Base-by-base conservation (phyloP, 37 sponge, comb jelly and placozoan genomes). In the Petrosia ficiformis region DNA sequence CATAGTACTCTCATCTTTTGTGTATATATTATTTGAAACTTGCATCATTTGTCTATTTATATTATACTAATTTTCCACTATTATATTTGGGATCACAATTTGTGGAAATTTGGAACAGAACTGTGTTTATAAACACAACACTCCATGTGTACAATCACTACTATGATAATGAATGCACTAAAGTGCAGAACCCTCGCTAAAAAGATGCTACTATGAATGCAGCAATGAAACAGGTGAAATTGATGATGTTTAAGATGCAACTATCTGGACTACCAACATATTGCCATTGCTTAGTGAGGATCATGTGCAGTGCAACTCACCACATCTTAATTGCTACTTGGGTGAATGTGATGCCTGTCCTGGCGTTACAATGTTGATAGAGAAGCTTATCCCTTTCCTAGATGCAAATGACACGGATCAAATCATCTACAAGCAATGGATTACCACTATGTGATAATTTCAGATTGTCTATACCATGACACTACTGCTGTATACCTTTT, bases 201-300 rank as follows among this genome's bases (percentile, higher is more conserved):
- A n/a, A n/a, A n/a, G n/a, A n/a, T n/a, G n/a, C n/a, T n/a, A n/a
- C n/a, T n/a, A n/a, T n/a, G n/a, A n/a, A n/a, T n/a, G n/a, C n/a
- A n/a, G n/a, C n/a, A n/a, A n/a, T n/a, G n/a, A n/a, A 86, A 39
- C 77, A 84, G 59, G 85, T 77, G 42, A 77, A 77, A 38, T 48
- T 80, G 30, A 54, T 86, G 63, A 58, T 80, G n/a, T 32, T 37
- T 30, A 65, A 67, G 10, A 36, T 29, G 16, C 44, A 72, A 35
- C 52, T 68, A 31, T 74, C 14, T 24, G 44, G 30, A 16, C 30
- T 75, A 41, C 16, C 28, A 34, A 39, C 68, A 8, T 83, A 83
- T 42, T 64, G 42, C 4, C 77, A 83, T 66, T 76, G 77, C 44
- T n/a, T 76, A 59, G 68, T 70, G 52, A 40, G 33, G 35, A 60